Base-by-base conservation (phyloP, 2,797 vertebrate genomes). In the Potorous gilbertii region DNA sequence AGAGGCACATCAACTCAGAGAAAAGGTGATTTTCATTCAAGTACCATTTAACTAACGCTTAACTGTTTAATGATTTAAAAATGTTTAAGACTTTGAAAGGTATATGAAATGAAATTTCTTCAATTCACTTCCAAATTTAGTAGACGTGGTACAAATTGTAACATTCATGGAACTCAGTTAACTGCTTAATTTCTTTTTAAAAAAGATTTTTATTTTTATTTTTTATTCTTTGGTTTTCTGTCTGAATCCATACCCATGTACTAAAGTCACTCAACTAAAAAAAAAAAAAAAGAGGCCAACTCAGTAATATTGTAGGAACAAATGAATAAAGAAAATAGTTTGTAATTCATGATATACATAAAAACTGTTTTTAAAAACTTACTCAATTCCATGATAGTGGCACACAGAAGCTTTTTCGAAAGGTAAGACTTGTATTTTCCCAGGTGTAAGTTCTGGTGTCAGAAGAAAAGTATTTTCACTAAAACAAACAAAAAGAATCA, bases 301-400 rank as follows among this genome's bases (percentile, higher is more conserved):
- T 24, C 4, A 50, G 40, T 29, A 90, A 81, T 11, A 81, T 0
- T 3, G 21, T 81, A 90, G 54, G 24, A 90, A 90, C 14, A 52
- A 54, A 54, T 54, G 54, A 90, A 34, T 21, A 34, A 34, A 90
- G 12, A 90, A 90, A 90, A 90, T 31, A 52, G 18, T 55, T 90
- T 55, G 16, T 34, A 40, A 55, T 50, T 54, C 50, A 90, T 81
- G 8, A 24, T 90, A 81, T 1, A 27, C 46, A 27, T 27, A 24
- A 27, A 81, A 81, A 81, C 46, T 81, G 10, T 81, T 81, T 27
- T 74, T 54, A 12, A 54, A 90, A 97, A 99, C 99, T 98, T 98
- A 99, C 99, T 99, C 99, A 96, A 99, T 98, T 95, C 99, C 99
- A 4, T 99, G 99, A 97, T 99, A 99, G 98, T 99, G 99, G 74